Base-by-base conservation (phyloP, 1,140 invertebrate genomes). In the Zaprionus africanus region DNA sequence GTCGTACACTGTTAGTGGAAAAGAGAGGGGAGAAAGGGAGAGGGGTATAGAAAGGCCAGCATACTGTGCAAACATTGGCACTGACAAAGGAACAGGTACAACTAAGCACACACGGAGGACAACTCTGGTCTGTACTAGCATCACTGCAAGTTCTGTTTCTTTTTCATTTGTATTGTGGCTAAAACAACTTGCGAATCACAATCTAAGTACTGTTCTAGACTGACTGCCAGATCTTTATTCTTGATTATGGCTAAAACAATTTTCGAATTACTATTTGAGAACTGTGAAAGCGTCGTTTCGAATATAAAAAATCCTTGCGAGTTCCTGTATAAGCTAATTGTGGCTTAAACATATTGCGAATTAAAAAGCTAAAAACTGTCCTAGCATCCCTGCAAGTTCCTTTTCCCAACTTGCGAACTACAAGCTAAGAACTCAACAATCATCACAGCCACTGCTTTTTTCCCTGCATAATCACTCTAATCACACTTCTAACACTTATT, bases 61-160 rank as follows among this genome's bases (percentile, higher is more conserved):
- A n/a, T 2, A 41, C 38, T 75, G 62, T 67, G 72, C 51, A 70
- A 76, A 83, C 72, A 79, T 71, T 82, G 64, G 41, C 49, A 71
- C 59, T 60, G 70, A 58, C 78, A 76, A 85, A 86, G 71, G 61
- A 60, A 64, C 46, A 51, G 46, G 46, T 51, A 51, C 13, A 51
- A 11, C 22, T 24, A 51, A 51, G 46, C 19, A 51, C 19, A 51
- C 46, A 51, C 11, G 11, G 6, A 46, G 41, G 69, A 67, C 79
- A 82, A 76, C 79, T 59, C 78, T 75, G 51, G n/a, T 56, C 62
- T 68, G 22, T 22, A 22, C 22, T 22, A 22, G 22, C 22, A 22
- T 22, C 22, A 22, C 22, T 22, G 22, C 2, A 1, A 1, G 22
- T 22, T 22, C 1, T 22, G 1, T 22, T 22, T 22, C 22, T 22